A percentile compares a stretch with the other conserved stretches of the same genome.
Evolutionary conservation across 2,888 invertebrate genomes (phyloP).

Genomic region (Blastobasis lacticolella): DNA sequence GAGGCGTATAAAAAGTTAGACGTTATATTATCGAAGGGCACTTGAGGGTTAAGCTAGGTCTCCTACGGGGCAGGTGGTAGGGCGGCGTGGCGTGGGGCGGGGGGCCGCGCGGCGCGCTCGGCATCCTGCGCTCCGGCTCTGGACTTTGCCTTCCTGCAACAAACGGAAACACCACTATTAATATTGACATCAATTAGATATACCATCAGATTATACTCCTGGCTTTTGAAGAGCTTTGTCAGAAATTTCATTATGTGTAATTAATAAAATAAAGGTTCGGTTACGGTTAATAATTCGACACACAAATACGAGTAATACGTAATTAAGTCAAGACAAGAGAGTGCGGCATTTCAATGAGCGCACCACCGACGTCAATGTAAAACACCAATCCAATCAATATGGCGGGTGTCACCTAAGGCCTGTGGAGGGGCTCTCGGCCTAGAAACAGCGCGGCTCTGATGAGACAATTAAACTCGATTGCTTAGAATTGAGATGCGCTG

Average conservation of each 20-base stretch:
- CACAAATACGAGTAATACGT: no score
- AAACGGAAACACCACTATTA: slow-evolving; percentile 18
- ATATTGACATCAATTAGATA: background rate
- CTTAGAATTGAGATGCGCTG: slow-evolving; percentile 56
- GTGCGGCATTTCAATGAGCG: no score
- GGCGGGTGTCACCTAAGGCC: background rate
- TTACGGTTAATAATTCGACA: no score
- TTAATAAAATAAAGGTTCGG: no score
- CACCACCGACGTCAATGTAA: no score
- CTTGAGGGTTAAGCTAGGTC: slow-evolving; percentile 62
- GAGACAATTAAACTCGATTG: slow-evolving; percentile 61
- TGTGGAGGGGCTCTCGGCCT: slow-evolving; percentile 17
- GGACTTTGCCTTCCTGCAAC: slow-evolving; percentile 59
- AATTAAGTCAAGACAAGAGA: no score
- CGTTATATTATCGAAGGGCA: slow-evolving; percentile 70
- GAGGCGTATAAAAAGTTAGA: slow-evolving; percentile 68
- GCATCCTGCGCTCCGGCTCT: slow-evolving; percentile 62
- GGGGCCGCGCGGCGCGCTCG: slow-evolving; percentile 72
- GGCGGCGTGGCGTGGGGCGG: slow-evolving; percentile 63
- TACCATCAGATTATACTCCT: background rate
- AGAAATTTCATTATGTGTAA: no score
- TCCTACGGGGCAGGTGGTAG: slow-evolving; percentile 62
- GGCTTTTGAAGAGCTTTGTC: no score
- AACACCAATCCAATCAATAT: background rate
- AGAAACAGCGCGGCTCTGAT: slow-evolving; percentile 33